These are phyloP conservation scores for Malacoctenus gilli DNA, from an alignment of 2,797 vertebrate genomes.

Conservation along the genomic window DNA sequence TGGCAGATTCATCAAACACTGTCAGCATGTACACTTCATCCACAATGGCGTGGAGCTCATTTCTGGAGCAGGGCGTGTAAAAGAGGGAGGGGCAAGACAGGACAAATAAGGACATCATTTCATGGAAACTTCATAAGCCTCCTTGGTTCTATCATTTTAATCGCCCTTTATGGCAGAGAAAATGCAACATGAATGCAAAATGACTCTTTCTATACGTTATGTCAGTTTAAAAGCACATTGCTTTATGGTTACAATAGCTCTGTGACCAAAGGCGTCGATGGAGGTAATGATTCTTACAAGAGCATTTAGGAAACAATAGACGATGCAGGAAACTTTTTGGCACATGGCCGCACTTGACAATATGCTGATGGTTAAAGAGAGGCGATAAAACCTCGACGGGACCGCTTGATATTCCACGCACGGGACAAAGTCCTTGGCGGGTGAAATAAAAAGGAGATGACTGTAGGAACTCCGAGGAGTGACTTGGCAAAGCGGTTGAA, in stretches of 20 bases:
- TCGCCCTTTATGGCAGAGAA: constrained; percentile 31
- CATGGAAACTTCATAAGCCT: constrained; percentile 11
- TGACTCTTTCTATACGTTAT: constrained; percentile 1
- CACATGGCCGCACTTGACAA: constrained; percentile 60
- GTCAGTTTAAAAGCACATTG: constrained; percentile 40
- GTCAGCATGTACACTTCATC: constrained; percentile 98
- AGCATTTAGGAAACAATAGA: constrained; percentile 61
- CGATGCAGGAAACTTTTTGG: constrained; percentile 49
- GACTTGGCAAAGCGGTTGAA: constrained; percentile 24
- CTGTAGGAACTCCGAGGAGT: constrained; percentile 18
- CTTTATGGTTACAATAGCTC: constrained; percentile 62
- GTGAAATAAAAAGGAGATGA: constrained; percentile 45
- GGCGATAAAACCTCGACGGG: constrained; percentile 58
- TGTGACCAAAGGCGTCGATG: constrained; percentile 17
- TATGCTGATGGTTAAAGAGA: constrained; percentile 57
- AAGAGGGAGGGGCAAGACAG: background rate
- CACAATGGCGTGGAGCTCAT: constrained; percentile 90
- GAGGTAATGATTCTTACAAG: constrained; percentile 36
- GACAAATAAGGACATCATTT: constrained; percentile 4
- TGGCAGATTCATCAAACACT: constrained; percentile 86
- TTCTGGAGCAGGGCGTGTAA: constrained; percentile 79
- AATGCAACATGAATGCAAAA: constrained; percentile 33
- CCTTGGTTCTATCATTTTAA: constrained; percentile 26
- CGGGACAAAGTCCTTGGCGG: constrained; percentile 24
- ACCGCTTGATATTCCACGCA: constrained; percentile 51